Evolutionary conservation across 2,113 vertebrate genomes (phyloP).

Genomic region (Dipodomys merriami): DNA sequence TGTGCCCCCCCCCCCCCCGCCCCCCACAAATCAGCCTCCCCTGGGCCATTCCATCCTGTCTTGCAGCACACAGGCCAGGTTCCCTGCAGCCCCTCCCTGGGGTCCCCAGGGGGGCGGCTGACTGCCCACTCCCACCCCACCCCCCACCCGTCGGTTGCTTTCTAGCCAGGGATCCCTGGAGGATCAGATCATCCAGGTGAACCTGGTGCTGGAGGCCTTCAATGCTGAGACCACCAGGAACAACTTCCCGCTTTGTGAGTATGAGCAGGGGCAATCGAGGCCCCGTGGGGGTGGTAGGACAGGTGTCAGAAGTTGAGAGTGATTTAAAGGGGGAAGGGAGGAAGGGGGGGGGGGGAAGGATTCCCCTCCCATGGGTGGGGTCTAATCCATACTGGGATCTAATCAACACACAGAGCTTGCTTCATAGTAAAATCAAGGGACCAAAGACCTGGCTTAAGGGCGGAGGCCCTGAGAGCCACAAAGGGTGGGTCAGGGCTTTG

Average conservation of each 20-base stretch:
- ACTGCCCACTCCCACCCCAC: no score
- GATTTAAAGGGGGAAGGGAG: background rate
- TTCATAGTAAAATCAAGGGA: background rate
- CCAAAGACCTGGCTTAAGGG: no score
- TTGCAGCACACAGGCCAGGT: background rate
- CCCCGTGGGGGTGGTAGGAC: no score
- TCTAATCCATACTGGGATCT: background rate
- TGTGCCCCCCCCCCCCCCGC: no score
- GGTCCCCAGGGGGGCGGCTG: background rate
- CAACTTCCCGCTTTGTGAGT: slow-evolving; percentile 69
- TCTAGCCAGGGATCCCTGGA: slow-evolving; percentile 76
- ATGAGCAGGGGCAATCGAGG: rapidly evolving
- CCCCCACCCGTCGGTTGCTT: background rate
- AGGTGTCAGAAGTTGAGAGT: background rate
- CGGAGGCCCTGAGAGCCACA: no score
- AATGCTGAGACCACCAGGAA: slow-evolving; percentile 76
- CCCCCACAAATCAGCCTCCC: background rate
- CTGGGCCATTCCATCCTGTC: background rate
- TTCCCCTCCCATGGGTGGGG: background rate
- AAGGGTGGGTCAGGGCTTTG: background rate
- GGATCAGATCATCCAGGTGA: slow-evolving; percentile 79
- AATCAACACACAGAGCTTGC: background rate
- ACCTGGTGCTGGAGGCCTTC: slow-evolving; percentile 78
- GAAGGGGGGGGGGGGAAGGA: background rate
- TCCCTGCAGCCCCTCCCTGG: background rate